Conservation (phyloP, 2,888 invertebrate genomes). For the Acholoe squamosa region DNA sequence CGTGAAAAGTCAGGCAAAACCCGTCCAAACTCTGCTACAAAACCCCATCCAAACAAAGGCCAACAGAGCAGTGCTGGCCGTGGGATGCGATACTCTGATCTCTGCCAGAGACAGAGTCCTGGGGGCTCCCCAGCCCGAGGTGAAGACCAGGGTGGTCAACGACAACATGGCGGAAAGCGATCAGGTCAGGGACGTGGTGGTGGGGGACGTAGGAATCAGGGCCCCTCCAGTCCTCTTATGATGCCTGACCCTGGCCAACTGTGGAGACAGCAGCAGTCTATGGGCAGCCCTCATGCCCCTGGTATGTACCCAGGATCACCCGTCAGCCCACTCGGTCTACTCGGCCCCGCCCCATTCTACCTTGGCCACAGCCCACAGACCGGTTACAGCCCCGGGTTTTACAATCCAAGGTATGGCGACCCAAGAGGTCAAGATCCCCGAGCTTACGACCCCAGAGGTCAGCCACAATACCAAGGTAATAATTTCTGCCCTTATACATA, state of each 20-base stretch:
- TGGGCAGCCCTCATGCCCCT: background rate
- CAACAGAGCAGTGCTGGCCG: background rate
- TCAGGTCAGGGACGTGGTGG: background rate
- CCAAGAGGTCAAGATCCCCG: background rate
- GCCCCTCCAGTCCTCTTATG: background rate
- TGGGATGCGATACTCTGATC: background rate
- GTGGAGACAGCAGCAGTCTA: background rate
- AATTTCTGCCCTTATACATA: background rate
- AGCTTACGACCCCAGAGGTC: background rate
- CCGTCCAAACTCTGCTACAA: too few relatives aligned
- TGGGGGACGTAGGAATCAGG: background rate
- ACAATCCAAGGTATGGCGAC: background rate
- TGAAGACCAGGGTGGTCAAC: background rate
- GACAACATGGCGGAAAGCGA: background rate
- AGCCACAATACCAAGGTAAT: background rate
- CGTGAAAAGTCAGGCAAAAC: too few relatives aligned
- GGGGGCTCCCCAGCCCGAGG: background rate
- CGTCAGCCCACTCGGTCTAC: background rate
- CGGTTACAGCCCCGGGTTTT: background rate
- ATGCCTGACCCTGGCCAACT: background rate
- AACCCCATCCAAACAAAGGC: background rate
- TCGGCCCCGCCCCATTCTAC: background rate
- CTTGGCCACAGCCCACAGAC: background rate
- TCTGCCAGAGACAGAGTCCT: background rate
- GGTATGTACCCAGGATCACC: background rate